phyloP scores from a whole-genome alignment of 2,113 vertebrate genomes.

The Crotalus viridis region DNA sequence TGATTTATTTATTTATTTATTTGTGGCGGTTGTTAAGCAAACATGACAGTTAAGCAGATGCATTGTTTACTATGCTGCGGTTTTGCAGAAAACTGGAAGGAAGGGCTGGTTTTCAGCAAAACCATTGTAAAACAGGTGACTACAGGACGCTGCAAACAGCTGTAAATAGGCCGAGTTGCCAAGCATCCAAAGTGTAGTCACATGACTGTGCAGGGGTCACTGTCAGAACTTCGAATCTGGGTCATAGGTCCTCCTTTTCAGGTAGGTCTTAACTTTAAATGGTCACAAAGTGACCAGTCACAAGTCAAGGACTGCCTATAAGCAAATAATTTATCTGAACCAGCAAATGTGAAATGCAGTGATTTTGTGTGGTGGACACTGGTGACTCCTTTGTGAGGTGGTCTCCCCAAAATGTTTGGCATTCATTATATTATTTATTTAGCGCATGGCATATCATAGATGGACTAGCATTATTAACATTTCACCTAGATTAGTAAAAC shows the following conservation, averaged over 20 bases:
- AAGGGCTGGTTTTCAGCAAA: neutral
- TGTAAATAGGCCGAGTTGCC: too few species aligned
- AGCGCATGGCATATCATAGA: too few species aligned
- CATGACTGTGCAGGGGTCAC: too few species aligned
- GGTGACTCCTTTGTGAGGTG: neutral
- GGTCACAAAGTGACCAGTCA: too few species aligned
- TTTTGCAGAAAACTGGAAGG: neutral
- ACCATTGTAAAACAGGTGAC: neutral
- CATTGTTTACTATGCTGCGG: too few species aligned
- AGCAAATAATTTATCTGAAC: neutral
- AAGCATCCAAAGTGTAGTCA: too few species aligned
- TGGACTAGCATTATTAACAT: too few species aligned
- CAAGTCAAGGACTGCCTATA: too few species aligned
- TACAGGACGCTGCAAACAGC: neutral
- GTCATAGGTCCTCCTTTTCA: too few species aligned
- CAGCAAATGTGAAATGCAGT: neutral
- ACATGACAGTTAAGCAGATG: neutral
- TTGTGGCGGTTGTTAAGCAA: neutral
- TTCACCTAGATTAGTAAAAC: neutral
- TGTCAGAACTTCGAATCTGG: too few species aligned
- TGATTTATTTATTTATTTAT: too few species aligned
- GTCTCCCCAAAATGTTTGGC: neutral
- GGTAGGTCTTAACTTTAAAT: too few species aligned
- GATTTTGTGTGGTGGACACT: neutral
- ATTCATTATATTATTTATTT: neutral